These are phyloP conservation scores for Eupithecia exiguata DNA, from an alignment of 2,888 invertebrate species.

Conservation along the genomic window DNA sequence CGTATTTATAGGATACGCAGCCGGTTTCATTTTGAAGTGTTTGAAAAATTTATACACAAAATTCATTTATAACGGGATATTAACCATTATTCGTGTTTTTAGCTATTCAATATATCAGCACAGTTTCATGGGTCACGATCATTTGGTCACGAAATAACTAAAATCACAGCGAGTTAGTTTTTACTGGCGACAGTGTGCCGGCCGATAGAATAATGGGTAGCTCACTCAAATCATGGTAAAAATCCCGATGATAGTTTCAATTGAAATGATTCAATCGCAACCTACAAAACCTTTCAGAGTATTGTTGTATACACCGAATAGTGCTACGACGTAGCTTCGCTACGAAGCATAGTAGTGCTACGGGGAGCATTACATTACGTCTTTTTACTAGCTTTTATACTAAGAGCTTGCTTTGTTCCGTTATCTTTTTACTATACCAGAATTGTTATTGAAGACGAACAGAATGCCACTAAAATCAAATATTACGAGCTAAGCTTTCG, in stretches of 20 bases:
- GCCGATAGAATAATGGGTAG: too few relatives aligned
- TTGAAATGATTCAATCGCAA: neutral
- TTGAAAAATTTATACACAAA: neutral
- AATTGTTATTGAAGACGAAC: constrained; percentile 8
- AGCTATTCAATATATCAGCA: too few relatives aligned
- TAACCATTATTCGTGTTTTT: too few relatives aligned
- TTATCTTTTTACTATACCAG: neutral
- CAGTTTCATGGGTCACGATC: too few relatives aligned
- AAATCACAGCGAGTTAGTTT: too few relatives aligned
- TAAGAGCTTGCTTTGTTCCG: constrained; percentile 6
- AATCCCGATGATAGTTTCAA: too few relatives aligned
- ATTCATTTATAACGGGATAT: too few relatives aligned
- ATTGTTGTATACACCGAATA: neutral
- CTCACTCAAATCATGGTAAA: too few relatives aligned
- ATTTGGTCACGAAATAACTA: too few relatives aligned
- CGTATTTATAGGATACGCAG: neutral
- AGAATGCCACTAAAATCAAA: constrained; percentile 15
- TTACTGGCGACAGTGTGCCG: too few relatives aligned
- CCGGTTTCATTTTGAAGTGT: neutral
- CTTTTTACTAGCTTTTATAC: constrained; percentile 21
- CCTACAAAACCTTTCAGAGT: neutral
- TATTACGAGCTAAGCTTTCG: constrained; percentile 7
- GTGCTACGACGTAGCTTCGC: neutral
- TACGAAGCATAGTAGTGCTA: neutral
- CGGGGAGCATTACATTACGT: neutral